Evolutionary conservation across 2,797 vertebrate genomes (phyloP).

Genomic region (Gambelia wislizenii): DNA sequence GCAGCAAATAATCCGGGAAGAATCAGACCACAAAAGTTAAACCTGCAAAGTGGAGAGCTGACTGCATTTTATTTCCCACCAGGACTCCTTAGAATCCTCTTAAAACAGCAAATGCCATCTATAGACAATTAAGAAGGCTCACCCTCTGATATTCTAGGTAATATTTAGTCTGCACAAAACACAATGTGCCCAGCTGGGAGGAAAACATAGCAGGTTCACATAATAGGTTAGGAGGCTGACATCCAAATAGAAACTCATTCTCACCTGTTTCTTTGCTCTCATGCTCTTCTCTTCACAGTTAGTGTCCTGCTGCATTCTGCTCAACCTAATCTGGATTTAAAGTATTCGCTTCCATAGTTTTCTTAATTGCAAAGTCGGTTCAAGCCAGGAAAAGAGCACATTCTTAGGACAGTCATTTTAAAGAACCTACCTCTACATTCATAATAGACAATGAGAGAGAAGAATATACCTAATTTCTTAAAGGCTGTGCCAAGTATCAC

Average conservation of each 20-base stretch:
- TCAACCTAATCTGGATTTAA: slow-evolving; percentile 80
- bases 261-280: slow-evolving; percentile 13
- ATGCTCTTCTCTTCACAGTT: neutral
- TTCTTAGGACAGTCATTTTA: neutral
- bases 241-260: neutral
- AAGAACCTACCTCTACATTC: too few relatives aligned
- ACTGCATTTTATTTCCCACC: too few relatives aligned
- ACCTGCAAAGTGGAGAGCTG: too few relatives aligned
- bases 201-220: neutral
- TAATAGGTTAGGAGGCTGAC: neutral
- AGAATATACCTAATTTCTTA: neutral
- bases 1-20: too few relatives aligned
- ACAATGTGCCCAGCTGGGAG: too few relatives aligned
- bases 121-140: neutral
- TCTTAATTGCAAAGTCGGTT: neutral
- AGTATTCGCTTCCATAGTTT: slow-evolving; percentile 72
- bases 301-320: slow-evolving; percentile 54
- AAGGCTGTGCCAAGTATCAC: too few relatives aligned
- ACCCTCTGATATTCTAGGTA: neutral
- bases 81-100: too few relatives aligned
- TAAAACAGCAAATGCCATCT: neutral
- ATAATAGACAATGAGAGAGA: neutral
- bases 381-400: neutral
- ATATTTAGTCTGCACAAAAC: neutral
- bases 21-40: too few relatives aligned